These are phyloP conservation scores for Alsophila aescularia DNA, from an alignment of 2,888 invertebrate species.

Conservation along the genomic window DNA sequence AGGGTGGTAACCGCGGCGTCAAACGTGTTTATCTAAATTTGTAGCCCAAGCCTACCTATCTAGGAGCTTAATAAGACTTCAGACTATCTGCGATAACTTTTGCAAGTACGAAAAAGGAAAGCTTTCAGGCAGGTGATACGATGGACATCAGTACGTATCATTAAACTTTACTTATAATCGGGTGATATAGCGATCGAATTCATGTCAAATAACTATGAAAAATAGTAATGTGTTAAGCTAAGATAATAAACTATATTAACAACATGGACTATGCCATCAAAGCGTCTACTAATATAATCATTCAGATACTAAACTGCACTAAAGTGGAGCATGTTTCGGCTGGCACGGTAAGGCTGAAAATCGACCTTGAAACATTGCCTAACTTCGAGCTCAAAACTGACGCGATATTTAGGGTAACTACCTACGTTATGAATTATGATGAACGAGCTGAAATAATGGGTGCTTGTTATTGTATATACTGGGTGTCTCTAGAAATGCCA, in stretches of 20 bases:
- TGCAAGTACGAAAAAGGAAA: no score
- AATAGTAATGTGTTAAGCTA: no score
- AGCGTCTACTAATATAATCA: not conserved
- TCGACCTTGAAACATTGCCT: slow-evolving; percentile 38
- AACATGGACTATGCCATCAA: no score
- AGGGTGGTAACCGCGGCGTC: slow-evolving; percentile 45
- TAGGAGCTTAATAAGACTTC: not conserved
- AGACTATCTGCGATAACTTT: slow-evolving; percentile 3
- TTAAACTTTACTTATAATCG: no score
- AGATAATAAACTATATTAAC: no score
- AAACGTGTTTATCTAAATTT: slow-evolving; percentile 61
- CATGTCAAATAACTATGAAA: no score
- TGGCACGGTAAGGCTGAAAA: slow-evolving; percentile 27
- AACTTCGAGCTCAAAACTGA: slow-evolving; percentile 26
- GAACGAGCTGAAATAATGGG: slow-evolving; percentile 10
- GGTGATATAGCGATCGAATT: no score
- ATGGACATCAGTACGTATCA: no score
- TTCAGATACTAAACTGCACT: slow-evolving; percentile 9
- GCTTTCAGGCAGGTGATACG: no score
- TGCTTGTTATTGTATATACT: not conserved
- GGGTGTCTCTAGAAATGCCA: not conserved
- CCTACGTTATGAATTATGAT: slow-evolving; percentile 19
- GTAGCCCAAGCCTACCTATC: slow-evolving; percentile 33
- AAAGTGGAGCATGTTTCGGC: slow-evolving; percentile 25
- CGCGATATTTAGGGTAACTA: slow-evolving; percentile 24